Base-by-base conservation (phyloP, 2,888 invertebrate species). In the Cephus runcator region DNA sequence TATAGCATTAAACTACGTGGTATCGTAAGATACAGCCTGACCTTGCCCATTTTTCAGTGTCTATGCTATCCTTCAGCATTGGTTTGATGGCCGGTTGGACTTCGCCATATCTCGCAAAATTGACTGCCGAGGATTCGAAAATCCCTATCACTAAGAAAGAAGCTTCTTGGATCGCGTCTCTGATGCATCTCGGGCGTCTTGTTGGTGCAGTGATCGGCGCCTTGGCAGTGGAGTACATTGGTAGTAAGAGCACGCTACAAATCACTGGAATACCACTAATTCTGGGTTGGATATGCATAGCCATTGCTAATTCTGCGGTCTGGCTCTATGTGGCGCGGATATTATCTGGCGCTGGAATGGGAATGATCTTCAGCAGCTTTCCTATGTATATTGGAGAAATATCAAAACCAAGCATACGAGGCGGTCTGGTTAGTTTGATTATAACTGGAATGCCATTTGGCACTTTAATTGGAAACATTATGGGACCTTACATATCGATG, bases 371-470 rank as follows among this genome's bases (percentile, higher is more conserved):
- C 82, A 85, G 83, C 40, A 85, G 85, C 12, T 89, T 86, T 73
- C 88, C 88, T 0, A 81, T 89, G 3, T 89, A 87, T 81, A 77
- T 89, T 23, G 89, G 87, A 1, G 89, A 89, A 36, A 85, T 88
- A 23, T 86, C 88, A 1, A 81, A 84, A 23, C 88, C 88, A 1
- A 84, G 79, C 4, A 90, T 90, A 9, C 85, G 91, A 1, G 91
- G 91, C 4, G 85, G 88, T 0, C 73, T 91, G n/a, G 87, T 90
- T 0, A 83, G 86, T 1, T 71, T 89, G 9, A 86, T 88, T 35
- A 82, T 87, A 23, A 88, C 86, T 68, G 90, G 89, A 0, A 78
- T 87, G 30, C 85, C 88, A 0, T 56, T 56, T 23, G 91, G 91
- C 4, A 87, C 83, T n/a, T 76, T 90, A 4, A 23, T 90, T 3